Evolutionary conservation across 2,113 vertebrate species (phyloP).

Genomic region (Motacilla alba): DNA sequence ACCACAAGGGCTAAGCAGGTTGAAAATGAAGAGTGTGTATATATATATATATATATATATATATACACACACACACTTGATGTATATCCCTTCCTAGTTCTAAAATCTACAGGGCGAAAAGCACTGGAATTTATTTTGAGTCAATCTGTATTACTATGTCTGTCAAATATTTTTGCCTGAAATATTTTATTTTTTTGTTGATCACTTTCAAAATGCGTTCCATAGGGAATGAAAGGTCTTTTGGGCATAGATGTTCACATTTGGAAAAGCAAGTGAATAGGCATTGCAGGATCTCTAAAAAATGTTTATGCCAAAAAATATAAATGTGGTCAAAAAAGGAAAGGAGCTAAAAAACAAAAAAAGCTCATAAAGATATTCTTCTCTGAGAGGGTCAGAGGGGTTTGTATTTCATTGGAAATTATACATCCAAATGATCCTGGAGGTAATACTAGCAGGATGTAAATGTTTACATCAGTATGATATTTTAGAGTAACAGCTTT

Average conservation of each 20-base stretch:
- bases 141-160: neutral
- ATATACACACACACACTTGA: neutral
- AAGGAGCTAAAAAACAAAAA: neutral
- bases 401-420: neutral
- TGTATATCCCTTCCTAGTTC: neutral
- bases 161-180: neutral
- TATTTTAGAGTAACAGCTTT: conserved; percentile 17
- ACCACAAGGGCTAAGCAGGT: neutral
- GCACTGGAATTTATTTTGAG: neutral
- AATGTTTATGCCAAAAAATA: neutral
- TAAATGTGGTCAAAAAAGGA: neutral
- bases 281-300: neutral
- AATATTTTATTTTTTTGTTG: neutral
- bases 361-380: neutral
- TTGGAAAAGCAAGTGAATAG: neutral
- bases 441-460: conserved; percentile 4
- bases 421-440: neutral
- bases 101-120: neutral
- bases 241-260: neutral
- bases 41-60: too few species aligned
- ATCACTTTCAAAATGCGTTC: neutral
- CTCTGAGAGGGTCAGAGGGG: neutral
- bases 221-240: neutral
- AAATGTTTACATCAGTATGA: conserved; percentile 19
- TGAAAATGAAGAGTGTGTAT: neutral